Conservation (phyloP, 2,888 invertebrate species). For the Rhagonycha fulva region DNA sequence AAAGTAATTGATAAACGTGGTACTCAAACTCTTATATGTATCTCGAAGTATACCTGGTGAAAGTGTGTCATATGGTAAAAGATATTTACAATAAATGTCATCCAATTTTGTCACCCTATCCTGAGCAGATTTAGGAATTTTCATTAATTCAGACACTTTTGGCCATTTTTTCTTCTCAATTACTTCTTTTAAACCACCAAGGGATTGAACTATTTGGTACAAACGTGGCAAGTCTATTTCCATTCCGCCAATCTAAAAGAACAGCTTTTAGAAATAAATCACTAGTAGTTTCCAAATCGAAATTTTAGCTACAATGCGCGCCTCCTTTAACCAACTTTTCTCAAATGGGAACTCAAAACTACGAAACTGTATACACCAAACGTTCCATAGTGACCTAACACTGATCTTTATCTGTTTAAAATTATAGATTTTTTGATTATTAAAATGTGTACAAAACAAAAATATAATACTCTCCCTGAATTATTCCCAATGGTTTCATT, state of each 20-base stretch:
- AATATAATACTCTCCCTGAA: too few species aligned
- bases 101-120: constrained; percentile 83
- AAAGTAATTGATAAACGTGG: constrained; percentile 16
- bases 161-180: constrained; percentile 89
- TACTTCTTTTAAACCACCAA: constrained; percentile 85
- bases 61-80: constrained; percentile 86
- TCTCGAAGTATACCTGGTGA: constrained; percentile 61
- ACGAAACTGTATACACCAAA: too few species aligned
- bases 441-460: too few species aligned
- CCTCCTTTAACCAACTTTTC: too few species aligned
- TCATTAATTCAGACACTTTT: constrained; percentile 86
- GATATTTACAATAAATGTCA: constrained; percentile 87
- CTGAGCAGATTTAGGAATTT: constrained; percentile 77
- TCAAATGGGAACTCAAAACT: too few species aligned
- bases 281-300: not conserved
- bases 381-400: too few species aligned
- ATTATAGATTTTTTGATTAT: too few species aligned
- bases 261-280: not conserved
- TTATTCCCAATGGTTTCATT: too few species aligned
- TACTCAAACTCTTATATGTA: not conserved
- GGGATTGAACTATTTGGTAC: constrained; percentile 81
- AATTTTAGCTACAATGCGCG: too few species aligned
- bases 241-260: constrained; percentile 81
- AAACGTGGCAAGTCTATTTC: constrained; percentile 87
- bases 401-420: too few species aligned